A percentile compares a stretch with the other conserved stretches of the same genome.
These are phyloP conservation scores for Acropora yongei DNA, from an alignment of 64 coral and sea anemone species.

Conservation along the genomic window DNA sequence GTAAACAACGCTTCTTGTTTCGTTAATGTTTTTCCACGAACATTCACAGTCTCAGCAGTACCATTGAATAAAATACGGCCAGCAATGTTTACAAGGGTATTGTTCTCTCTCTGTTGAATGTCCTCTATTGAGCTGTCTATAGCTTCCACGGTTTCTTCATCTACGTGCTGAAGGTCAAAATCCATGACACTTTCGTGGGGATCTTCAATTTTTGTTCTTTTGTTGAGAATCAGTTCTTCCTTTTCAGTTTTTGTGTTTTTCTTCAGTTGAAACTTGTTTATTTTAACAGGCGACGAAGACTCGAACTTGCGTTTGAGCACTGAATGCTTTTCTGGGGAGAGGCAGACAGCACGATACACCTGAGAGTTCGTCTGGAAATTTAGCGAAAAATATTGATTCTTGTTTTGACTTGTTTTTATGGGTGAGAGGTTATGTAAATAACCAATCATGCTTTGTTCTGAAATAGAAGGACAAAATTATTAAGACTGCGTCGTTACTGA, in stretches of 20 bases:
- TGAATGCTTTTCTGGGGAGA: slow-evolving; percentile 69
- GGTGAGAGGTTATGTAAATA: slow-evolving; percentile 77
- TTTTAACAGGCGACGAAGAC: slow-evolving; percentile 64
- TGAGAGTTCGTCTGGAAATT: slow-evolving; percentile 60
- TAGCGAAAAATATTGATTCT: slow-evolving; percentile 56
- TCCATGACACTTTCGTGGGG: slow-evolving; percentile 31
- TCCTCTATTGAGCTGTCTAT: neutral
- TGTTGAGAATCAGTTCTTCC: slow-evolving; percentile 66
- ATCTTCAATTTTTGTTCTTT: slow-evolving; percentile 62
- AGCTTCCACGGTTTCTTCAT: slow-evolving; percentile 3
- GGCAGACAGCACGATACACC: slow-evolving; percentile 61
- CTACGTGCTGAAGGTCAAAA: slow-evolving; percentile 33
- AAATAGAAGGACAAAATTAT: slow-evolving; percentile 46
- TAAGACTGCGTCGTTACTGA: slow-evolving; percentile 3
- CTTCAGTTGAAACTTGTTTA: slow-evolving; percentile 64
- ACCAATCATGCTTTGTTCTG: slow-evolving; percentile 58
- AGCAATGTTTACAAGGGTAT: slow-evolving; percentile 17
- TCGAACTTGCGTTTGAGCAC: slow-evolving; percentile 48
- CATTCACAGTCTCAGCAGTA: neutral
- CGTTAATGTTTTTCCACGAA: neutral
- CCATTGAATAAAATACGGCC: neutral
- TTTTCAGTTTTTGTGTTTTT: slow-evolving; percentile 54
- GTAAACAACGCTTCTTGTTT: slow-evolving; percentile 36
- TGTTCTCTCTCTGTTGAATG: neutral
- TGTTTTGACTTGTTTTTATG: slow-evolving; percentile 77